phyloP scores from a whole-genome alignment of 2,113 vertebrate species.

The Okapia johnstoni region DNA sequence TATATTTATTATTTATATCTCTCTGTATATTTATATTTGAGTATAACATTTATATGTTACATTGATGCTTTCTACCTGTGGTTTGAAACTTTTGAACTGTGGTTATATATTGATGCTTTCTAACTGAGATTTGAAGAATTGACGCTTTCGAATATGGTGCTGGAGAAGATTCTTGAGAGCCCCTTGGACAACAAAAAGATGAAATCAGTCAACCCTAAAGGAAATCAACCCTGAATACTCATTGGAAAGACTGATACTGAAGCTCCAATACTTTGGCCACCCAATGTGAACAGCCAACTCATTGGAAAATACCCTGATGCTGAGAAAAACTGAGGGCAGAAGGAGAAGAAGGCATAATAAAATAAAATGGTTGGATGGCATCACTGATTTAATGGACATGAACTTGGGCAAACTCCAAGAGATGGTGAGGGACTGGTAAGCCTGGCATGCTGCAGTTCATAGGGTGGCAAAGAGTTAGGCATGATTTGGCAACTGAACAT shows the following conservation, averaged over 20 bases:
- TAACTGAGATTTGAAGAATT: background rate
- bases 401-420: background rate
- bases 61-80: background rate
- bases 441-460: background rate
- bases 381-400: background rate
- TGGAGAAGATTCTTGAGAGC: background rate
- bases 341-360: background rate
- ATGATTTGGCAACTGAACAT: background rate
- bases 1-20: background rate
- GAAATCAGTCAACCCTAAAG: background rate
- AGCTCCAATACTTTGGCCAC: background rate
- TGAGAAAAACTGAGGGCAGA: background rate
- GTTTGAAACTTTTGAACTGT: background rate
- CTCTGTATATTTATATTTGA: background rate
- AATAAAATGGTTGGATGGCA: background rate
- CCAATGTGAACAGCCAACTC: accelerated
- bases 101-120: background rate
- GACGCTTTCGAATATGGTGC: background rate
- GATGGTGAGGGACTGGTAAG: background rate
- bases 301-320: background rate
- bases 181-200: background rate
- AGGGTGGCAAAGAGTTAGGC: background rate
- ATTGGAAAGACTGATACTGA: background rate
- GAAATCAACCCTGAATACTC: background rate
- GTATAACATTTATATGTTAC: background rate